Evolutionary conservation across 2,797 vertebrate genomes (phyloP), one percentile per base, ranked within the genome.

Genomic region (Pteronotus mesoamericanus): DNA sequence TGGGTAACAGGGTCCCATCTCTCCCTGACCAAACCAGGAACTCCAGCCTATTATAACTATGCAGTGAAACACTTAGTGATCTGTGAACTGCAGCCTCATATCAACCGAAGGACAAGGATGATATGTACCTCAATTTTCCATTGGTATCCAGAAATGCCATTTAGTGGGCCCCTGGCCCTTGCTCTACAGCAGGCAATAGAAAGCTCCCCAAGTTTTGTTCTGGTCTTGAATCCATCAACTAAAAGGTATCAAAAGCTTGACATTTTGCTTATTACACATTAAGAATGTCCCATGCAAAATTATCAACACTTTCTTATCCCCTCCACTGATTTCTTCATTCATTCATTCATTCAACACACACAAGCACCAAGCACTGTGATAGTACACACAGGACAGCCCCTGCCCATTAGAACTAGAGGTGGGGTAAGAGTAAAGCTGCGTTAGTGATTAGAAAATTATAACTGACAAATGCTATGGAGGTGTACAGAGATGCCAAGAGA

Each of bases 261-360:
- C 66, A 6, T 72, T 82, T 46, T 87, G 44, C n/a, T 64, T 21
- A 42, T 74, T 10, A 61, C 18, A 42, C 34, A 90, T 77, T 34
- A 46, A 59, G 32, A n/a, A 39, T 21, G 55, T 94, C 61, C 64
- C 32, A 68, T 51, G 69, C 26, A 85, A 68, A 42, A n/a, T 15
- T 42, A 10, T 19, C 34, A 46, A 75, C 29, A 48, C 18, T 7
- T 32, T 68, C 34, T 29, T 44, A 16, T 37, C 46, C 29, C 61
- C 37, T 64, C 51, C 2, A 37, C 51, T 26, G 11, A 78, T 75
- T 68, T 68, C 55, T 34, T 77, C 53, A 79, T 37, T 39, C 71
- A 74, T 59, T 68, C 86, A 78, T 77, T 86, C 51, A 42, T 32
- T 74, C 37, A 42, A 84, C 72, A 66, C 24, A 83, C n/a, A 34